These are phyloP conservation scores for Glaucomys volans DNA, from an alignment of 2,113 vertebrate genomes.

Conservation along the genomic window DNA sequence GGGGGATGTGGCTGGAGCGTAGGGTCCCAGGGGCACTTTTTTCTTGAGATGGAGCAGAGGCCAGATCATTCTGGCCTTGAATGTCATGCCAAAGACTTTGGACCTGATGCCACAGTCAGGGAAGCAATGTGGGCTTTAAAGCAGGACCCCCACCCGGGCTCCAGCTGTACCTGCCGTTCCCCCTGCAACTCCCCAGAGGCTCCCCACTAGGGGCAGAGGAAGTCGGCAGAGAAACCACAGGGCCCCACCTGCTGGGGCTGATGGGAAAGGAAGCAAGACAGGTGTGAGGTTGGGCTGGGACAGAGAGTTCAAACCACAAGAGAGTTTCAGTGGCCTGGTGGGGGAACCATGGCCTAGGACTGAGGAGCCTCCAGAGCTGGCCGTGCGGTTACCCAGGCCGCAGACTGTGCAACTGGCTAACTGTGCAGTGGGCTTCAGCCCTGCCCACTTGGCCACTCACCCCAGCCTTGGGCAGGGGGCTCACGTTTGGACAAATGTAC, in stretches of 20 bases:
- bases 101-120: background rate
- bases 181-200: background rate
- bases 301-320: constrained; percentile 64
- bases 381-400: background rate
- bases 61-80: background rate
- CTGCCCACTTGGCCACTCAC: fast-evolving
- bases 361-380: background rate
- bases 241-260: constrained; percentile 72
- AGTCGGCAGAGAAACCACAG: constrained; percentile 74
- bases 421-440: background rate
- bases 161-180: background rate
- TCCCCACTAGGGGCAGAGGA: constrained; percentile 33
- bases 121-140: background rate
- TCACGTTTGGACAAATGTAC: background rate
- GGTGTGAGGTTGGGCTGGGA: constrained; percentile 60
- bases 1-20: background rate
- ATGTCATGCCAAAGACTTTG: background rate
- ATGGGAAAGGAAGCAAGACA: constrained; percentile 79
- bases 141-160: background rate
- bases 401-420: background rate
- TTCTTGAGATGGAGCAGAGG: background rate
- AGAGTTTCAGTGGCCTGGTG: background rate
- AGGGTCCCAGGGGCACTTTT: background rate
- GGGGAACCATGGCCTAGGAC: background rate
- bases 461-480: background rate